These are phyloP conservation scores for Caenorhabditis sp. DNA, from an alignment of 2,888 invertebrate genomes.

Conservation along the genomic window DNA sequence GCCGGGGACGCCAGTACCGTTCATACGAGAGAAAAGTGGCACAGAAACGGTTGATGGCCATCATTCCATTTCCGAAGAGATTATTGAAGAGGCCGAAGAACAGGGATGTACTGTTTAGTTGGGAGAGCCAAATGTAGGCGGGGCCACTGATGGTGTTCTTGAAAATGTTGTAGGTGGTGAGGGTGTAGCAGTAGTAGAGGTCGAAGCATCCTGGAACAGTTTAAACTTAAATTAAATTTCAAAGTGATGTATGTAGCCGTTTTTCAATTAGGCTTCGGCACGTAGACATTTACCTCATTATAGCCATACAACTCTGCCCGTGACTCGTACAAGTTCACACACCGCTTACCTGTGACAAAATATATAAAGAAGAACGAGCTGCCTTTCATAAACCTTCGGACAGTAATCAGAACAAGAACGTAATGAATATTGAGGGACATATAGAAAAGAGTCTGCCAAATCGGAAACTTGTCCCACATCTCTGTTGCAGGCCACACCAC, in stretches of 20 bases:
- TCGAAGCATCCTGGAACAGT: slow-evolving; percentile 51
- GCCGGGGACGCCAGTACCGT: slow-evolving; percentile 25
- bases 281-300: no score
- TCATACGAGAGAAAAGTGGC: slow-evolving; percentile 48
- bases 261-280: no score
- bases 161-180: slow-evolving; percentile 49
- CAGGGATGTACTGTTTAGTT: slow-evolving; percentile 27
- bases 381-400: slow-evolving; percentile 39
- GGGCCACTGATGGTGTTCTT: slow-evolving; percentile 40
- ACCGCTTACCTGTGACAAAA: slow-evolving; percentile 31
- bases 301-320: no score
- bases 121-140: slow-evolving; percentile 34
- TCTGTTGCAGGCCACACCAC: slow-evolving; percentile 24
- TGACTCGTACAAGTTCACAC: no score
- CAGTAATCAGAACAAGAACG: slow-evolving; percentile 32
- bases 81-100: slow-evolving; percentile 49
- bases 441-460: slow-evolving; percentile 27
- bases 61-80: slow-evolving; percentile 46
- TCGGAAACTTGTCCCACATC: slow-evolving; percentile 38
- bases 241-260: no score
- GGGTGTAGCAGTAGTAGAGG: slow-evolving; percentile 43
- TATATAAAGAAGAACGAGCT: slow-evolving; percentile 46
- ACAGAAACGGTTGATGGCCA: slow-evolving; percentile 47
- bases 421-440: slow-evolving; percentile 48
- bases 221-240: no score